phyloP scores from a whole-genome alignment of 2,113 vertebrate genomes.

The Pseudopipra pipra region DNA sequence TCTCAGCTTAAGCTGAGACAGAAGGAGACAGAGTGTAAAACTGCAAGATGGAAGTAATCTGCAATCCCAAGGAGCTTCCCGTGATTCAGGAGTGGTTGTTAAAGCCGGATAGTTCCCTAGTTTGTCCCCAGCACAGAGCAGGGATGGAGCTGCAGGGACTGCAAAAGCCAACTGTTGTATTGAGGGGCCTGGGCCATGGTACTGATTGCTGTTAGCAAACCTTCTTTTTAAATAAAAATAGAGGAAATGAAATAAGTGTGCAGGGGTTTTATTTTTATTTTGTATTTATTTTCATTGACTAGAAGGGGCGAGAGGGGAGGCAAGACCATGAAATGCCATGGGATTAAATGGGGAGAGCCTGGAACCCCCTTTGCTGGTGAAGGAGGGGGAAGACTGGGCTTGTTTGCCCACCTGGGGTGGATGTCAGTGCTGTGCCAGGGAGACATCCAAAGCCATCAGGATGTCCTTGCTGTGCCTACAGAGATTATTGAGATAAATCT shows the following conservation, averaged over 20 bases:
- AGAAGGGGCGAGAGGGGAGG: background rate
- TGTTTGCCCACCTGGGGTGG: background rate
- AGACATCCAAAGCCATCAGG: background rate
- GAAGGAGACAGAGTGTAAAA: background rate
- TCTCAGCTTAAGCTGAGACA: background rate
- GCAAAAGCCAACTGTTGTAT: background rate
- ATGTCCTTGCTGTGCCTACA: background rate
- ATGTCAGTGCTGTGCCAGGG: background rate
- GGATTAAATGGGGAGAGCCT: background rate
- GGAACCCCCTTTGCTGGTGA: background rate
- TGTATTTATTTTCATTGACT: background rate
- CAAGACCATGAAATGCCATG: background rate
- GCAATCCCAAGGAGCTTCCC: background rate
- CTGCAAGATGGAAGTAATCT: background rate
- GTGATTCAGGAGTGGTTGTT: background rate
- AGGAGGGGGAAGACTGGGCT: background rate
- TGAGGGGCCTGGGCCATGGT: background rate
- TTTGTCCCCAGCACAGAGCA: background rate
- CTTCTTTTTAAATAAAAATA: slow-evolving; percentile 69
- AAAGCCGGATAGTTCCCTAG: background rate
- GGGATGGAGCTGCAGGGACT: background rate
- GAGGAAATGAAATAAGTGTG: background rate
- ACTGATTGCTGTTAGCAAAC: background rate
- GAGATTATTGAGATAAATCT: background rate
- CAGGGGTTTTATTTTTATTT: background rate